Conservation (phyloP, 2,888 invertebrate species). For the Steinernema carpocapsae region DNA sequence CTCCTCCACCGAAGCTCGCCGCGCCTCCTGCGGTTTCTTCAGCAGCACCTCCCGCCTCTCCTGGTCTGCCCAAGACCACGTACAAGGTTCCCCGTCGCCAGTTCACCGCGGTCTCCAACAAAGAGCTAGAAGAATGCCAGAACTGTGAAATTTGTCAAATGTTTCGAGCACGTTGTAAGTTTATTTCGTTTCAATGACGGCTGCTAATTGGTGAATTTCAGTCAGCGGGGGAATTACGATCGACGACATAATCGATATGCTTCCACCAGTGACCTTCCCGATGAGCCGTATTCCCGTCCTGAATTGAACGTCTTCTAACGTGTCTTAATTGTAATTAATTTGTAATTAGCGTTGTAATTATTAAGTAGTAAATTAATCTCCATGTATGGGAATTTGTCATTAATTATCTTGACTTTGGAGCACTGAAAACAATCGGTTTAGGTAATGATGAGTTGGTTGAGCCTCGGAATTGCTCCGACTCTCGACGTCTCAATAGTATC, state of each 20-base stretch:
- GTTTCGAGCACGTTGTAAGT: conserved; percentile 7
- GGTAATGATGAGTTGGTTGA: no score
- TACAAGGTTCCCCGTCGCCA: no score
- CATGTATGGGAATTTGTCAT: no score
- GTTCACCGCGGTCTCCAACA: background rate
- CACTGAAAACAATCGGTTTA: no score
- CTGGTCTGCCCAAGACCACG: no score
- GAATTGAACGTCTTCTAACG: background rate
- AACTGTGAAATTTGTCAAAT: background rate
- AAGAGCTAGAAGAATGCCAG: background rate
- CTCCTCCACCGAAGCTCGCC: background rate
- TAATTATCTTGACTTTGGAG: no score
- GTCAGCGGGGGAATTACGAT: background rate
- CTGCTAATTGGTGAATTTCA: background rate
- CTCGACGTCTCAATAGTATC: no score
- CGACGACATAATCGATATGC: background rate
- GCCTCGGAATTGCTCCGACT: no score
- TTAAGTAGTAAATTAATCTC: background rate
- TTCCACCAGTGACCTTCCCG: conserved; percentile 1
- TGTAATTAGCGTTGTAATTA: background rate
- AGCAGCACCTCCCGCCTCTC: no score
- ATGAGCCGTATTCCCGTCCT: no score
- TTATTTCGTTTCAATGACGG: no score
- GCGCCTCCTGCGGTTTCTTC: background rate
- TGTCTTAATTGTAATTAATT: background rate